Conservation (phyloP, 2,113 vertebrate genomes). For the Epinephelus cyanopodus region DNA sequence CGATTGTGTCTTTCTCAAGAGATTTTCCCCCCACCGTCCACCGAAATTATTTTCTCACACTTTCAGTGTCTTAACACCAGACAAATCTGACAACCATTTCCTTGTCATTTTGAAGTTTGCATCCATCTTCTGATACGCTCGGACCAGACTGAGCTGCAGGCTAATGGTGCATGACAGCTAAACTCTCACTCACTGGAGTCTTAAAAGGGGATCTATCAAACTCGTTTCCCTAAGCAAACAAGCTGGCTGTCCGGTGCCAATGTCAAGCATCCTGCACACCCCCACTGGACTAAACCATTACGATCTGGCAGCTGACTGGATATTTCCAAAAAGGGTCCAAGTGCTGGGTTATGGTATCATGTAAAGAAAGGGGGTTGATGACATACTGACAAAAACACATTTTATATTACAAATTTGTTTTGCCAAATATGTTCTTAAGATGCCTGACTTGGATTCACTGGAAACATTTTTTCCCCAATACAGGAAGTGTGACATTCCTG, state of each 20-base stretch:
- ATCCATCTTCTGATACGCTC: constrained; percentile 42
- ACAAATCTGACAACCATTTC: constrained; percentile 48
- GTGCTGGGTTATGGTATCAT: neutral
- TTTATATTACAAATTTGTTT: neutral
- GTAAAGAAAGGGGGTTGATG: neutral
- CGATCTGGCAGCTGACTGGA: constrained; percentile 41
- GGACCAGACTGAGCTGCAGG: constrained; percentile 51
- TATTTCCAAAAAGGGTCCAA: constrained; percentile 30
- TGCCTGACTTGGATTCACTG: neutral
- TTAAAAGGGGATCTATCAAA: constrained; percentile 68
- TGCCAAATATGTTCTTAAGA: neutral
- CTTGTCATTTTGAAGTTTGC: constrained; percentile 49
- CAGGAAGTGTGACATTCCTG: neutral
- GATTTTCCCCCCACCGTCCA: neutral
- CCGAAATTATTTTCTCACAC: constrained; percentile 64
- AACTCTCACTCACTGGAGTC: constrained; percentile 47
- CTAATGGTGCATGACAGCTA: constrained; percentile 62
- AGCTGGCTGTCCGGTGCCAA: constrained; percentile 45
- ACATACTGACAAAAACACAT: neutral
- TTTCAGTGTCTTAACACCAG: constrained; percentile 44
- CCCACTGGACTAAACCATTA: constrained; percentile 44
- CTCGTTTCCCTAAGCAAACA: constrained; percentile 68
- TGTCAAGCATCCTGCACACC: constrained; percentile 58
- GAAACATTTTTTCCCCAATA: neutral
- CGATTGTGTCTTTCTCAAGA: constrained; percentile 48